These are phyloP conservation scores for Oryzias curvinotus DNA, from an alignment of 2,113 vertebrate genomes.

Conservation along the genomic window DNA sequence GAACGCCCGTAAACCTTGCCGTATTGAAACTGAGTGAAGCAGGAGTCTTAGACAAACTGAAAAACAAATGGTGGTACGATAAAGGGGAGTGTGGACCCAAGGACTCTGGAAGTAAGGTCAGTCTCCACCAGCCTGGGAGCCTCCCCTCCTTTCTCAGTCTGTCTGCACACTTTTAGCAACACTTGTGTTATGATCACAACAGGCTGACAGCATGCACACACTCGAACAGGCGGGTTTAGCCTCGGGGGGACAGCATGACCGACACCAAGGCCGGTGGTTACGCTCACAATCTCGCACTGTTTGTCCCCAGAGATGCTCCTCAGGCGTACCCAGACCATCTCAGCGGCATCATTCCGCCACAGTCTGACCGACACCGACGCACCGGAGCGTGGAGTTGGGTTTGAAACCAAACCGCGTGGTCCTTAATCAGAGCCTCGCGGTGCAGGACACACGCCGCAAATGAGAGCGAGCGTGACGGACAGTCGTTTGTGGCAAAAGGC, in stretches of 20 bases:
- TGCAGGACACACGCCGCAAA: conserved; percentile 33
- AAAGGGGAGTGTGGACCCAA: conserved; percentile 99
- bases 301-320: conserved; percentile 22
- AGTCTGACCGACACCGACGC: conserved; percentile 22
- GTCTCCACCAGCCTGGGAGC: conserved; percentile 91
- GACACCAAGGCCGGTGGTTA: conserved; percentile 44
- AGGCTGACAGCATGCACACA: conserved; percentile 42
- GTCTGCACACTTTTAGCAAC: conserved; percentile 56
- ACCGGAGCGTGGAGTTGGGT: conserved; percentile 28
- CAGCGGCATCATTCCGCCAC: conserved; percentile 7
- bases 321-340: conserved; percentile 37
- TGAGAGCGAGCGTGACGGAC: conserved; percentile 38
- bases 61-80: conserved; percentile 99
- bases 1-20: conserved; percentile 99
- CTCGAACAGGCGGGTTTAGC: conserved; percentile 39
- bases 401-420: conserved; percentile 33
- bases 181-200: conserved; percentile 46
- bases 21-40: conserved; percentile 99
- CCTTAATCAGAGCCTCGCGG: conserved; percentile 14
- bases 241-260: conserved; percentile 49
- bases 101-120: conserved; percentile 99
- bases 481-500: conserved; percentile 25
- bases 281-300: conserved; percentile 20
- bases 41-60: conserved; percentile 99
- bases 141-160: conserved; percentile 79